A percentile compares a stretch with the other conserved stretches of the same genome.
phyloP scores from a whole-genome alignment of 2,888 invertebrate species.

The Troides helena region DNA sequence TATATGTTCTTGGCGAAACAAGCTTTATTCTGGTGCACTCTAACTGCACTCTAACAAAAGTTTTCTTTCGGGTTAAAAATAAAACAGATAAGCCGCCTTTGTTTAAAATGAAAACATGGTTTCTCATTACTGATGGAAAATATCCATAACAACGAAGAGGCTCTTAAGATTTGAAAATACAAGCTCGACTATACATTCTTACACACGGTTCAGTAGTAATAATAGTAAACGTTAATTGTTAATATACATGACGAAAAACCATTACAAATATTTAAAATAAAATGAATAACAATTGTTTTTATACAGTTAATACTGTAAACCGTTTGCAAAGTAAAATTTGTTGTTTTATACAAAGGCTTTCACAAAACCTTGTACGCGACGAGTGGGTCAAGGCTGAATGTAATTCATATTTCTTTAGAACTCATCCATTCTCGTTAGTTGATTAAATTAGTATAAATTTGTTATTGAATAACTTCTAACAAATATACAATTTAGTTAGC shows the following conservation, averaged over 20 bases:
- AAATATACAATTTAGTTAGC: too few species aligned
- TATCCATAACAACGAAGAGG: not conserved
- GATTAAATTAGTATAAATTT: not conserved
- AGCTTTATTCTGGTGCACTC: conserved; percentile 10
- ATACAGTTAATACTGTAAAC: too few species aligned
- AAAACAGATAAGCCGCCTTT: conserved; percentile 5
- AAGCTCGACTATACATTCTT: not conserved
- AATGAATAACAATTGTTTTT: too few species aligned
- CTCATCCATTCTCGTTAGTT: not conserved
- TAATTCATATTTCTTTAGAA: not conserved
- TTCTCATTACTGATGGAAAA: not conserved
- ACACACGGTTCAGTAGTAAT: too few species aligned
- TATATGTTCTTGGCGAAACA: not conserved
- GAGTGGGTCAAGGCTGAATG: conserved; percentile 13
- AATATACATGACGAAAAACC: too few species aligned
- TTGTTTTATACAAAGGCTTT: not conserved
- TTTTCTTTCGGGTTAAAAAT: conserved; percentile 21
- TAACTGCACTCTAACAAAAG: not conserved
- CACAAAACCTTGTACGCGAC: conserved; percentile 8
- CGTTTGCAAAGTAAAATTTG: not conserved
- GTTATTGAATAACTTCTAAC: not conserved
- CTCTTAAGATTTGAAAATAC: not conserved
- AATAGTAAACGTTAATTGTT: too few species aligned
- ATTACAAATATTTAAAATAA: too few species aligned
- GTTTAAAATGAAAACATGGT: conserved; percentile 14